Conservation (phyloP, 2,113 vertebrate genomes). For the Albula glossodonta region DNA sequence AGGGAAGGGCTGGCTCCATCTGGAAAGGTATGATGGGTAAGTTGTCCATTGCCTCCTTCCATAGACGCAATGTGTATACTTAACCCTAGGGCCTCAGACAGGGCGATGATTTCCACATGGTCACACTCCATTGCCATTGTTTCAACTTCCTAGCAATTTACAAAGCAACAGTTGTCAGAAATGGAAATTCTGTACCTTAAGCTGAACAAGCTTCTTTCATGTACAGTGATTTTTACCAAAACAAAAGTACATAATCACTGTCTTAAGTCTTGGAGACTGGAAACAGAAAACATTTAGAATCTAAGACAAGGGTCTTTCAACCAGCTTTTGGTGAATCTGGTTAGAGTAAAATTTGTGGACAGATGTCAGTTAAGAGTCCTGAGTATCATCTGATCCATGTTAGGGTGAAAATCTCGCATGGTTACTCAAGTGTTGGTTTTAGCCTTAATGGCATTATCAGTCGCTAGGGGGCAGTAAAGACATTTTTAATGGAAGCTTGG, state of each 20-base stretch:
- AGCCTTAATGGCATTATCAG: neutral
- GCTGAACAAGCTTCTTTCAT: neutral
- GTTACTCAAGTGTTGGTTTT: neutral
- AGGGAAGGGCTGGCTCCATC: conserved; percentile 65
- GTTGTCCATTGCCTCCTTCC: conserved; percentile 58
- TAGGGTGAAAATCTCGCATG: neutral
- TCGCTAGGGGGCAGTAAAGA: conserved; percentile 44
- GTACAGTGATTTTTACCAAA: neutral
- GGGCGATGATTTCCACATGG: conserved; percentile 75
- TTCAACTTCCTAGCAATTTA: conserved; percentile 71
- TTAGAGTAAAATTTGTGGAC: too few relatives aligned
- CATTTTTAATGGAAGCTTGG: neutral
- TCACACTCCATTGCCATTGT: conserved; percentile 74
- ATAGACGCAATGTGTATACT: conserved; percentile 70
- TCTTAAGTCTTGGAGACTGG: too few relatives aligned
- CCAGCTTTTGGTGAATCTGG: too few relatives aligned
- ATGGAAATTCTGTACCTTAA: neutral
- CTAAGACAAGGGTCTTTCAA: too few relatives aligned
- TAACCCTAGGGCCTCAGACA: conserved; percentile 72
- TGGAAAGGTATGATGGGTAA: conserved; percentile 74
- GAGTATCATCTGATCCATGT: neutral
- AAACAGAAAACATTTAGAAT: too few relatives aligned
- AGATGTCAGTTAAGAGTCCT: too few relatives aligned
- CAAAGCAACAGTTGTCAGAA: neutral
- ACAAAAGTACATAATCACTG: neutral